A percentile compares a stretch with the other conserved stretches of the same genome.
Conservation (phyloP, 2,113 vertebrate genomes). For the Gallinago undulata region DNA sequence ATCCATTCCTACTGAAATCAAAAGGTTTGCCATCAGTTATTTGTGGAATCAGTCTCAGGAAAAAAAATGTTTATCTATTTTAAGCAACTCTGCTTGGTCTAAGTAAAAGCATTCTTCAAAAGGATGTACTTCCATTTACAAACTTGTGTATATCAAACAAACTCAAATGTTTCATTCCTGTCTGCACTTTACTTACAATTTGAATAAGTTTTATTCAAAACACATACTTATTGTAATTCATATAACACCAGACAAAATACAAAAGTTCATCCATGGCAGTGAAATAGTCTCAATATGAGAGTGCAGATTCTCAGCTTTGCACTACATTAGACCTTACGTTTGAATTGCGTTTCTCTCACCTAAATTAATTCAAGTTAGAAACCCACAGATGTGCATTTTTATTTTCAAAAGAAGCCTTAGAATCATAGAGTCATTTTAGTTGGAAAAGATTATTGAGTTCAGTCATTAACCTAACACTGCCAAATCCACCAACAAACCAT, state of each 20-base stretch:
- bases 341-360: neutral
- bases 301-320: neutral
- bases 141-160: neutral
- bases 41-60: neutral
- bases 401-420: neutral
- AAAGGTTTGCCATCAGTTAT: neutral
- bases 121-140: neutral
- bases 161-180: neutral
- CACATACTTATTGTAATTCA: neutral
- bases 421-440: neutral
- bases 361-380: neutral
- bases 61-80: neutral
- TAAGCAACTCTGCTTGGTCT: neutral
- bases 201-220: neutral
- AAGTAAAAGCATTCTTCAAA: neutral
- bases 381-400: neutral
- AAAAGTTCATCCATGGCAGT: rapidly evolving
- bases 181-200: neutral
- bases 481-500: neutral
- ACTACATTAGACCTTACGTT: rapidly evolving
- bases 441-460: neutral
- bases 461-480: neutral
- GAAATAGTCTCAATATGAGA: neutral
- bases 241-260: neutral
- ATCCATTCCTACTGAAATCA: neutral